phyloP scores from a whole-genome alignment of 2,888 invertebrate genomes.

The Synanthedon myopaeformis region DNA sequence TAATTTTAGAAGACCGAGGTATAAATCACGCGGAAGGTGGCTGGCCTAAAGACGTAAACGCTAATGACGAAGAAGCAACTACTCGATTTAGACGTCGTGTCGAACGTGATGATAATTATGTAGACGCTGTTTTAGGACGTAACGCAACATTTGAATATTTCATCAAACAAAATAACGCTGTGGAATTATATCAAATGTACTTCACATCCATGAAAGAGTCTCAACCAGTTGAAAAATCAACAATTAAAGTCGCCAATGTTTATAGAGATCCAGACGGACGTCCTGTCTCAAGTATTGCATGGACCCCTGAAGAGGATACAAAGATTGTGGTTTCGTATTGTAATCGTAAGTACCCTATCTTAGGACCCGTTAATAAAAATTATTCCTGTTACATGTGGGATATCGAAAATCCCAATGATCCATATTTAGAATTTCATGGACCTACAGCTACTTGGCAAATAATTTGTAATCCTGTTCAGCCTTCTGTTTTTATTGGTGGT shows the following conservation, averaged over 20 bases:
- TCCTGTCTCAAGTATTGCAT: slow-evolving; percentile 70
- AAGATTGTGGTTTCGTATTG: slow-evolving; percentile 75
- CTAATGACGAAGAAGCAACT: slow-evolving; percentile 75
- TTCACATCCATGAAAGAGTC: slow-evolving; percentile 66
- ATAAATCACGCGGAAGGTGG: slow-evolving; percentile 82
- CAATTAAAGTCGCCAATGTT: slow-evolving; percentile 70
- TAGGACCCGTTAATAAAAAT: slow-evolving; percentile 20
- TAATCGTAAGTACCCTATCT: slow-evolving; percentile 24
- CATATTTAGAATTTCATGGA: slow-evolving; percentile 18
- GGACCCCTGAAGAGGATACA: slow-evolving; percentile 74
- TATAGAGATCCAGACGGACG: slow-evolving; percentile 67
- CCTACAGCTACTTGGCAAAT: slow-evolving; percentile 35
- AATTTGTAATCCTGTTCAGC: slow-evolving; percentile 24
- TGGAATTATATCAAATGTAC: slow-evolving; percentile 81
- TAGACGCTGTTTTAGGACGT: slow-evolving; percentile 69
- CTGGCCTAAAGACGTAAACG: slow-evolving; percentile 81
- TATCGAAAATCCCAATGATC: slow-evolving; percentile 41
- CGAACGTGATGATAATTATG: slow-evolving; percentile 81
- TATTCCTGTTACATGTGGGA: slow-evolving; percentile 76
- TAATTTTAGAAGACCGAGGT: slow-evolving; percentile 60
- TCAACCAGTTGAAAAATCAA: slow-evolving; percentile 56
- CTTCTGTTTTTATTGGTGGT: slow-evolving; percentile 28
- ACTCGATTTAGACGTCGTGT: slow-evolving; percentile 77
- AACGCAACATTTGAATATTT: slow-evolving; percentile 69
- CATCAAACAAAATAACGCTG: slow-evolving; percentile 79